Evolutionary conservation across 2,797 vertebrate genomes (phyloP), one percentile per base, ranked within the genome.

Genomic region (Heliangelus exortis): DNA sequence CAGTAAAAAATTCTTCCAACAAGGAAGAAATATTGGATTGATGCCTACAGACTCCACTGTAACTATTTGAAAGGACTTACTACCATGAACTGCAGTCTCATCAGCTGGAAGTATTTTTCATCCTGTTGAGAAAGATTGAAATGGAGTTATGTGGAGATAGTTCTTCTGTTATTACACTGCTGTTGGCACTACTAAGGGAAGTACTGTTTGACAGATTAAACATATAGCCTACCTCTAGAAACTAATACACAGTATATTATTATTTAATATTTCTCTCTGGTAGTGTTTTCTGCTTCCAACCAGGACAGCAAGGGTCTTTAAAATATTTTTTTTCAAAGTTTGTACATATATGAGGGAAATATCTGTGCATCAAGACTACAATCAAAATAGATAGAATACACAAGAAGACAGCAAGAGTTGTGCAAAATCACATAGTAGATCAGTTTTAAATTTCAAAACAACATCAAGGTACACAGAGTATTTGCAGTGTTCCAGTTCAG

Each of bases 241-340:
- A 16, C 39, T 62, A 48, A 85, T 43, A 54, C 14, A 48, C 73
- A 59, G 29, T 55, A 54, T 50, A 62, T 41, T 62, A 51, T 77
- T 77, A 72, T 91, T 84, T 79, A 76, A 68, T 90, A 55, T 77
- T 94, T 80, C 47, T 87, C 29, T 66, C 33, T 45, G 28, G 22
- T 51, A 62, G 47, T 51, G 51, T 71, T 87, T 67, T 43, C n/a
- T 62, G 39, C 25, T 3, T 65, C 28, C 7, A 2, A 48, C 14
- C 21, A 63, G 16, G 9, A 48, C 16, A 75, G 13, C 18, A 81
- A 63, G 14, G 5, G 29, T 41, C 51, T 90, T 90, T 36, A 90
- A 73, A 85, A 54, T 43, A 0, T 15, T 28, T 58, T 54, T 55
- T 50, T 6, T 15, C 41, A 36, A 80, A 50, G 6, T 6, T 3